phyloP scores from a whole-genome alignment of 2,888 invertebrate genomes.

The Brassicogethes aeneus region DNA sequence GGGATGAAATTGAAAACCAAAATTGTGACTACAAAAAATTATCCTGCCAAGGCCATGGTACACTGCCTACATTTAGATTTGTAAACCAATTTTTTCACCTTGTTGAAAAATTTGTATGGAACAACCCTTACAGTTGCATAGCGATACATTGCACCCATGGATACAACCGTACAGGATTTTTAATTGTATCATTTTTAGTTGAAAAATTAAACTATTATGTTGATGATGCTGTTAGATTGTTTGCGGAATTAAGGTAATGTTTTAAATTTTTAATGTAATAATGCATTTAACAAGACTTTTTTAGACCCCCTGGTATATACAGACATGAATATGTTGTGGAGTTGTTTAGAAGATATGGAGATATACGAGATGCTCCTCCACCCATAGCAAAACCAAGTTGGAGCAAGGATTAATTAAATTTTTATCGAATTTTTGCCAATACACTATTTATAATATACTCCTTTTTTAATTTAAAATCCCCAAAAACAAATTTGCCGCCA shows the following conservation, averaged over 20 bases:
- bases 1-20: neutral
- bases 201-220: neutral
- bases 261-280: neutral
- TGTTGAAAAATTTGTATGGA: neutral
- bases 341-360: neutral
- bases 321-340: neutral
- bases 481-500: no score
- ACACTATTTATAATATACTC: no score
- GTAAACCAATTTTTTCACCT: neutral
- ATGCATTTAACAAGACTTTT: neutral
- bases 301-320: constrained; percentile 1
- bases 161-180: neutral
- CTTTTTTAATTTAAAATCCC: no score
- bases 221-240: neutral
- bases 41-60: neutral
- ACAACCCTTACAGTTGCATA: neutral
- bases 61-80: neutral
- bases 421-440: no score
- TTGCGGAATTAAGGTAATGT: neutral
- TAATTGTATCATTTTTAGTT: neutral
- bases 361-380: neutral
- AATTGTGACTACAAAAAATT: neutral
- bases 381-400: neutral
- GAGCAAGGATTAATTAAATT: no score
- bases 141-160: constrained; percentile 1